These are phyloP conservation scores for Aricia agestis DNA, from an alignment of 1,140 invertebrate genomes.

Conservation along the genomic window DNA sequence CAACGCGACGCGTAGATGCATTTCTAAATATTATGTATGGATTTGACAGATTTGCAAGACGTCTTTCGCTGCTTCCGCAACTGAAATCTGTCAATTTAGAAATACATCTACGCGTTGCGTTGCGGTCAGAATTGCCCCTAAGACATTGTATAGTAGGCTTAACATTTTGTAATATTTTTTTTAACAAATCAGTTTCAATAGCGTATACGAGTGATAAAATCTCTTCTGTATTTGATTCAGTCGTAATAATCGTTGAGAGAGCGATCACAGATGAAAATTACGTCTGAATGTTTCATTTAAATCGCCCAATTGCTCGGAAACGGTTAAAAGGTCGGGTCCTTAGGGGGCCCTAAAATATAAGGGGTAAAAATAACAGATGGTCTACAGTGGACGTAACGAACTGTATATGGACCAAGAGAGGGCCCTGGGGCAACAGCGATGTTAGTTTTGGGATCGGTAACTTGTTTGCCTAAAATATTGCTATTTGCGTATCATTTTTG, in stretches of 20 bases:
- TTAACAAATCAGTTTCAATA: no score
- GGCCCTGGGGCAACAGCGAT: conserved; percentile 50
- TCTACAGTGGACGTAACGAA: conserved; percentile 59
- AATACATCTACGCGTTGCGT: no score
- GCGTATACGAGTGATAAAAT: no score
- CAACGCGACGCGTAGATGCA: no score
- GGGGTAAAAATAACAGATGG: conserved; percentile 71
- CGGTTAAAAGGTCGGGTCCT: conserved; percentile 54
- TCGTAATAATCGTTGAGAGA: conserved; percentile 19
- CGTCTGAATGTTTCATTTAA: conserved; percentile 65
- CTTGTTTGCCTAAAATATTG: conserved; percentile 70
- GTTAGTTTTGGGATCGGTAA: conserved; percentile 66
- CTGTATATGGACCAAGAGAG: conserved; percentile 61
- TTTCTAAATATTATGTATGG: no score
- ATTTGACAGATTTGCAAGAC: no score
- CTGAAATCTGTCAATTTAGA: no score
- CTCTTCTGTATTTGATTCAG: not conserved
- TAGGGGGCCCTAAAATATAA: conserved; percentile 67
- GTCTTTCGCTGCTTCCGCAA: no score
- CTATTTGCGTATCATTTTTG: conserved; percentile 71
- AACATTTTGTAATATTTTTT: no score
- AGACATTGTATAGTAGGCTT: no score
- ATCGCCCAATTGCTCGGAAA: conserved; percentile 61
- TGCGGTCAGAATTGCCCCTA: no score
- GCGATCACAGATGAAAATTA: conserved; percentile 48